phyloP scores from a whole-genome alignment of 2,113 vertebrate genomes.

The Mormyrus lacerda region DNA sequence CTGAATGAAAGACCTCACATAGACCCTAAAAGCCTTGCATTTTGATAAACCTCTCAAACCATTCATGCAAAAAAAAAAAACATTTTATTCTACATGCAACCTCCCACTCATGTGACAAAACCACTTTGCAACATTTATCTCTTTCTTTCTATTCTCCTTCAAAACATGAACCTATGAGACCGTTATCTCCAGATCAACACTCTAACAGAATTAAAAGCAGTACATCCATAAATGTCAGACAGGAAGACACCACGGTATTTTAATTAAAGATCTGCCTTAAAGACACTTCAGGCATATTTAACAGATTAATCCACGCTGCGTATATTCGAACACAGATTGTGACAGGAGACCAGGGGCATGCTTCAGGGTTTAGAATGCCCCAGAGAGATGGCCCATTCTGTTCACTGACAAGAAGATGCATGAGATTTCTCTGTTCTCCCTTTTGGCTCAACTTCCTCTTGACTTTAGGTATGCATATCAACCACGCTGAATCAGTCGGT shows the following conservation, averaged over 20 bases:
- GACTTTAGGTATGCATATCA: slow-evolving; percentile 40
- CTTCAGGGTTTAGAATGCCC: slow-evolving; percentile 40
- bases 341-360: background rate
- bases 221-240: slow-evolving; percentile 1
- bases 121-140: background rate
- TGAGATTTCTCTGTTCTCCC: slow-evolving; percentile 50
- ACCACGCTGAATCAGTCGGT: slow-evolving; percentile 57
- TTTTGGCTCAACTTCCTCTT: slow-evolving; percentile 36
- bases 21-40: slow-evolving; percentile 33
- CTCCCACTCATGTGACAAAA: background rate
- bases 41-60: slow-evolving; percentile 35
- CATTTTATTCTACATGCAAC: slow-evolving; percentile 27
- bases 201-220: background rate
- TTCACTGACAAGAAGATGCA: slow-evolving; percentile 60
- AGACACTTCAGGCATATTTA: slow-evolving; percentile 3
- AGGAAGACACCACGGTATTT: background rate
- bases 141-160: slow-evolving; percentile 20
- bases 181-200: background rate
- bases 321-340: background rate
- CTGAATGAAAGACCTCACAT: background rate
- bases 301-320: background rate
- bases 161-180: background rate
- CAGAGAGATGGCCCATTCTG: slow-evolving; percentile 45
- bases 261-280: slow-evolving; percentile 8
- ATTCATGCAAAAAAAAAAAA: slow-evolving; percentile 20